Conservation (phyloP, 2,113 vertebrate species). For the Tragelaphus imberbis region DNA sequence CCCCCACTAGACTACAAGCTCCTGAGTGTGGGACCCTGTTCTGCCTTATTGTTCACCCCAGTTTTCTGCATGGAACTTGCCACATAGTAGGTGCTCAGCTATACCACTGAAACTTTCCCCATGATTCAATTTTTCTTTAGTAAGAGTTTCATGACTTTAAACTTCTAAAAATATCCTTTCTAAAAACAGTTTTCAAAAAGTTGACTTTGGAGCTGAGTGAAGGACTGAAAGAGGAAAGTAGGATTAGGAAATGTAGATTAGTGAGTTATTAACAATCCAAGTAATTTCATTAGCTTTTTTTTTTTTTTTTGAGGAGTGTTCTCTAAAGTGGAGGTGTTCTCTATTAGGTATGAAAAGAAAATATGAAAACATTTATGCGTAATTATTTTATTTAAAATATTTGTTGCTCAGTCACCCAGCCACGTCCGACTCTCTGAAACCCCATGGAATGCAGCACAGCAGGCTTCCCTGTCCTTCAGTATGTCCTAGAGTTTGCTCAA, state of each 20-base stretch:
- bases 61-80: neutral
- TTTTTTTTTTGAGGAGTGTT: neutral
- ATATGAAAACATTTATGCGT: neutral
- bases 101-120: neutral
- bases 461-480: neutral
- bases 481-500: fast-evolving
- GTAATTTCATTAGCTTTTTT: neutral
- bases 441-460: neutral
- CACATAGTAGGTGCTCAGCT: neutral
- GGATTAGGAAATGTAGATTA: neutral
- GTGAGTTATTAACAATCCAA: neutral
- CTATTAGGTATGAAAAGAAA: neutral
- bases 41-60: neutral
- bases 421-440: neutral
- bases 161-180: slow-evolving; percentile 2
- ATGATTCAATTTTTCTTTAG: neutral
- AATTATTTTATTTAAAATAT: slow-evolving; percentile 37
- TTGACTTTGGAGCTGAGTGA: neutral
- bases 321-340: neutral
- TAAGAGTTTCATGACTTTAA: neutral
- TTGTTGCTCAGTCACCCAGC: neutral
- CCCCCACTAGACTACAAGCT: neutral
- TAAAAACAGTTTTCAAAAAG: neutral
- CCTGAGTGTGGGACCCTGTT: neutral
- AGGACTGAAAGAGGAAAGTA: neutral